Evolutionary conservation across 2,797 vertebrate genomes (phyloP).

Genomic region (Pseudotriccus pelzelni): DNA sequence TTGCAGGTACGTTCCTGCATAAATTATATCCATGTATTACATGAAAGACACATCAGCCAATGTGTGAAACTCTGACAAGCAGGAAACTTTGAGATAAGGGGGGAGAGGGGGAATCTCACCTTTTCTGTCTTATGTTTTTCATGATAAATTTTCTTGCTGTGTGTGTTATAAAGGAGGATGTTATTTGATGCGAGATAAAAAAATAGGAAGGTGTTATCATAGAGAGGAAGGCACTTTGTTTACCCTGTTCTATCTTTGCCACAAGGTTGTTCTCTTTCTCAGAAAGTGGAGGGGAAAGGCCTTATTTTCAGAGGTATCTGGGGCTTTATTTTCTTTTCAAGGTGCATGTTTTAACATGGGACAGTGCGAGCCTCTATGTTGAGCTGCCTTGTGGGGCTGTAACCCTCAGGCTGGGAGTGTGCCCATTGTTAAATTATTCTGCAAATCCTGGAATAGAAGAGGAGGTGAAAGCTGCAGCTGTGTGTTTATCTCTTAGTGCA

Average conservation of each 20-base stretch:
- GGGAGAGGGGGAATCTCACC: background rate
- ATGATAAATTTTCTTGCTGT: conserved; percentile 71
- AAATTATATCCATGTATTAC: conserved; percentile 31
- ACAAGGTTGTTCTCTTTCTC: background rate
- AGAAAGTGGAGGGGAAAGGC: background rate
- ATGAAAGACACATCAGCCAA: conserved; percentile 46
- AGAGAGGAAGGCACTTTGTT: conserved; percentile 24
- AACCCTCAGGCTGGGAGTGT: background rate
- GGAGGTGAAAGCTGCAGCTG: background rate
- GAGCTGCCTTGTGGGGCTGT: background rate
- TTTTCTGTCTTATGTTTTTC: conserved; percentile 58
- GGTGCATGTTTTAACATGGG: background rate
- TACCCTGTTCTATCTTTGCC: conserved; percentile 9
- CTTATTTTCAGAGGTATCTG: background rate
- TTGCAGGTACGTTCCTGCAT: background rate
- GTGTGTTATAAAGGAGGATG: conserved; percentile 46
- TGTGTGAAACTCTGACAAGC: conserved; percentile 45
- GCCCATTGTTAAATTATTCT: background rate
- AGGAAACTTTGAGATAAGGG: conserved; percentile 62
- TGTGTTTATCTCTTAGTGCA: background rate
- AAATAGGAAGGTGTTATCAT: conserved; percentile 54
- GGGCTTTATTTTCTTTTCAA: background rate
- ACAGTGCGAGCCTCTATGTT: background rate
- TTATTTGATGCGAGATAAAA: conserved; percentile 51
- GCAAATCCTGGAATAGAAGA: background rate